phyloP scores from a whole-genome alignment of 2,797 vertebrate species.

The Microtus californicus region DNA sequence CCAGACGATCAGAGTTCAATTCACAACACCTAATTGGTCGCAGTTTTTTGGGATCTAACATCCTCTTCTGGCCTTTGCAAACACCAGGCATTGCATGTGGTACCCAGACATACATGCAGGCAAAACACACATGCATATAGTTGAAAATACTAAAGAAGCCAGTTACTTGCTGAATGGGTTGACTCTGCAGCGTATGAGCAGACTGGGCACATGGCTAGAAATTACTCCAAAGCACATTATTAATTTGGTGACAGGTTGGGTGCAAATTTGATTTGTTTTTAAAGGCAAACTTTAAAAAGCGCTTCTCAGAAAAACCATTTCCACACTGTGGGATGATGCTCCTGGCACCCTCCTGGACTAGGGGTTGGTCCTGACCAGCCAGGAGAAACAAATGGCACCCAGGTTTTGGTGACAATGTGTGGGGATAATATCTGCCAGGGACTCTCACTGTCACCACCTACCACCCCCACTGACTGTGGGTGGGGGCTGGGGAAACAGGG shows the following conservation, averaged over 20 bases:
- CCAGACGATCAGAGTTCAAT: background rate
- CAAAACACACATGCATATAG: background rate
- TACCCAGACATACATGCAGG: background rate
- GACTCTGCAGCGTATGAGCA: background rate
- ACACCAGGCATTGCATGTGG: background rate
- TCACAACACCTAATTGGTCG: background rate
- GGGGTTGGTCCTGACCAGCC: background rate
- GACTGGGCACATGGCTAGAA: background rate
- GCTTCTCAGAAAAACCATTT: background rate
- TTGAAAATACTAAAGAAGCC: background rate
- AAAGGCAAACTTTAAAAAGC: background rate
- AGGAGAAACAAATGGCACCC: background rate
- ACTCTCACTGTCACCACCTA: background rate
- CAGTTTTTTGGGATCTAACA: background rate
- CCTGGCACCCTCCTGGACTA: background rate
- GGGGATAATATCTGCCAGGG: background rate
- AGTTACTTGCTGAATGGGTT: background rate
- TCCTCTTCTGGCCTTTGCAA: background rate
- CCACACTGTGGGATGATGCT: no score
- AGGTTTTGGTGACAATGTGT: background rate
- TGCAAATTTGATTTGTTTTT: background rate
- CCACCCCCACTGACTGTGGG: rapidly evolving
- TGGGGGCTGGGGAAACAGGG: no score
- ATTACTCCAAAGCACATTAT: background rate
- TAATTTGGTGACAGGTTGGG: background rate